Evolutionary conservation across 2,113 vertebrate genomes (phyloP).

Genomic region (Bungarus multicinctus): DNA sequence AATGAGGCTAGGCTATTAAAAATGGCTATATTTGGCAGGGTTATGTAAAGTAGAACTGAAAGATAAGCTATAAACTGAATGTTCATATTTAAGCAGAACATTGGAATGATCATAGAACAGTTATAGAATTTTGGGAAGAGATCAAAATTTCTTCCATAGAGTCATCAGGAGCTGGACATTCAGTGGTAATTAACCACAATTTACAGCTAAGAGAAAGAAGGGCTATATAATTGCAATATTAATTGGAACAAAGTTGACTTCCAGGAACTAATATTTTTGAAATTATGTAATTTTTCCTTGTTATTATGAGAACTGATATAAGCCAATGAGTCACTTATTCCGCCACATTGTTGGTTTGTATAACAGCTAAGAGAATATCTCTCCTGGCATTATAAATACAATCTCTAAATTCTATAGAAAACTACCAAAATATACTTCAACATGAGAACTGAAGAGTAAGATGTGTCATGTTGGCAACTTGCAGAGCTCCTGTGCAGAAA

Average conservation of each 20-base stretch:
- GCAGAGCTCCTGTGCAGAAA: background rate
- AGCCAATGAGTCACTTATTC: background rate
- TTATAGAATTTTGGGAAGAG: background rate
- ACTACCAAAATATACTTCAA: background rate
- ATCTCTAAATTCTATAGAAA: background rate
- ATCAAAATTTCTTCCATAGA: background rate
- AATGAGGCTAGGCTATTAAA: background rate
- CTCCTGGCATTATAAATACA: background rate
- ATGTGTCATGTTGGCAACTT: background rate
- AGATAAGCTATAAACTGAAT: background rate
- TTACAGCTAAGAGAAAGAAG: background rate
- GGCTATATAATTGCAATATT: background rate
- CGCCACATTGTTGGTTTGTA: background rate
- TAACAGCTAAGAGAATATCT: background rate
- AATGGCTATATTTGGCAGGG: background rate
- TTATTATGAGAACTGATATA: background rate
- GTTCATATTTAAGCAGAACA: background rate
- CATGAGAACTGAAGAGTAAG: background rate
- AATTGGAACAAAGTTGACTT: background rate
- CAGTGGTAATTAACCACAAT: background rate
- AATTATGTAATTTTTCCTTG: background rate
- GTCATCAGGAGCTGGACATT: background rate
- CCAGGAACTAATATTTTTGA: background rate
- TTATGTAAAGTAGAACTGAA: background rate
- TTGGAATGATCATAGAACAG: background rate